Conservation (phyloP, 2,797 vertebrate genomes). For the Gadopsis bispinosus region DNA sequence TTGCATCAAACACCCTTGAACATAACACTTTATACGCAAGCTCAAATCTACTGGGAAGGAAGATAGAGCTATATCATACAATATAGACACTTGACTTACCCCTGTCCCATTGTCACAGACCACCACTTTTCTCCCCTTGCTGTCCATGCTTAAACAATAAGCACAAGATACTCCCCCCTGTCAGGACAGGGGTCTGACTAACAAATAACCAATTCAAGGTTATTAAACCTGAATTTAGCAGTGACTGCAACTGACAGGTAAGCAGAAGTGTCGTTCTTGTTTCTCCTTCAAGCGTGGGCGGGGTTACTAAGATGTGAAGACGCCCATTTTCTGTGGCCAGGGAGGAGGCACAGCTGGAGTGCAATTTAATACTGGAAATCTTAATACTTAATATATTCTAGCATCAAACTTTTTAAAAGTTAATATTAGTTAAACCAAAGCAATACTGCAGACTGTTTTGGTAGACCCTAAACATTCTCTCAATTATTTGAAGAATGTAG, state of each 20-base stretch:
- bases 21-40: neutral
- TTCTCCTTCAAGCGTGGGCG: conserved; percentile 44
- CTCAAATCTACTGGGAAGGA: neutral
- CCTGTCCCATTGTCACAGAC: conserved; percentile 89
- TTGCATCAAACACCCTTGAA: neutral
- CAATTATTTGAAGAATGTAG: neutral
- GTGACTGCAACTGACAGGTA: conserved; percentile 49
- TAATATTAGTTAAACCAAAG: neutral
- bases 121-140: conserved; percentile 84
- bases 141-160: conserved; percentile 79
- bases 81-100: conserved; percentile 72
- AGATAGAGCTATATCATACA: neutral
- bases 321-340: conserved; percentile 30
- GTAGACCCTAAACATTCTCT: neutral
- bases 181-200: conserved; percentile 21
- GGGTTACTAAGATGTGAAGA: conserved; percentile 19
- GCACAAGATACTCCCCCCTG: conserved; percentile 32
- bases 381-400: neutral
- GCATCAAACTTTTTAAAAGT: neutral
- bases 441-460: neutral
- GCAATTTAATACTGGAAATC: neutral
- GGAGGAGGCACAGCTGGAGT: neutral
- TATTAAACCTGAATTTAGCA: conserved; percentile 28
- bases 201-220: neutral
- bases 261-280: conserved; percentile 24